These are phyloP conservation scores for Zosterops pallidus DNA, from an alignment of 2,113 vertebrate genomes.

Conservation along the genomic window DNA sequence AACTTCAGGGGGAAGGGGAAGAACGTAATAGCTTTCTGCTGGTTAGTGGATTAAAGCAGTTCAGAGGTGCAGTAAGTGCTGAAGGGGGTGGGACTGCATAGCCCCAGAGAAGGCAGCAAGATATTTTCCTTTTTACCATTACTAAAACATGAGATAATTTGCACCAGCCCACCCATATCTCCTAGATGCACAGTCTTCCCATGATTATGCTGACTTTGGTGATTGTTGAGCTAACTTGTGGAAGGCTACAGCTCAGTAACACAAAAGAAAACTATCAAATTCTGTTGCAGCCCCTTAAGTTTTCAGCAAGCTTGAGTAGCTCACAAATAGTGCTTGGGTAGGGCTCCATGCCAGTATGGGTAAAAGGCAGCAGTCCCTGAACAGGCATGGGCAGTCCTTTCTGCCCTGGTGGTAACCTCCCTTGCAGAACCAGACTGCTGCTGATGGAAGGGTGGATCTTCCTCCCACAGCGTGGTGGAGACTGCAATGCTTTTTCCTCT, in stretches of 20 bases:
- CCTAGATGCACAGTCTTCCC: neutral
- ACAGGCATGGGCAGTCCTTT: neutral
- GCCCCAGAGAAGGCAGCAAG: neutral
- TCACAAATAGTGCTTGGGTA: neutral
- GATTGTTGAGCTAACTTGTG: neutral
- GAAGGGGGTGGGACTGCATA: neutral
- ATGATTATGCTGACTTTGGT: neutral
- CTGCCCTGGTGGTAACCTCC: neutral
- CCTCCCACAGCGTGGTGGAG: neutral
- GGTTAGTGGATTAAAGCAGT: neutral
- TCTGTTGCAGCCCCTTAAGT: neutral
- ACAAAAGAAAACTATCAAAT: neutral
- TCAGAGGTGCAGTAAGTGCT: neutral
- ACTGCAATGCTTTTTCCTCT: fast-evolving
- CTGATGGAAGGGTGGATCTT: neutral
- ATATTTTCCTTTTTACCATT: neutral
- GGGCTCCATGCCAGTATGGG: neutral
- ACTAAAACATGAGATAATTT: neutral
- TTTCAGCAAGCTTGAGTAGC: neutral
- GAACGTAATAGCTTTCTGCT: neutral
- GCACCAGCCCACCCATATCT: neutral
- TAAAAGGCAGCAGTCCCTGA: neutral
- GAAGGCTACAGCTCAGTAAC: neutral
- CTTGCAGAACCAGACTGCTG: neutral
- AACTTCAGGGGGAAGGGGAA: neutral